Evolutionary conservation across 1,140 invertebrate genomes (phyloP).

Genomic region (Bombus breviceps): DNA sequence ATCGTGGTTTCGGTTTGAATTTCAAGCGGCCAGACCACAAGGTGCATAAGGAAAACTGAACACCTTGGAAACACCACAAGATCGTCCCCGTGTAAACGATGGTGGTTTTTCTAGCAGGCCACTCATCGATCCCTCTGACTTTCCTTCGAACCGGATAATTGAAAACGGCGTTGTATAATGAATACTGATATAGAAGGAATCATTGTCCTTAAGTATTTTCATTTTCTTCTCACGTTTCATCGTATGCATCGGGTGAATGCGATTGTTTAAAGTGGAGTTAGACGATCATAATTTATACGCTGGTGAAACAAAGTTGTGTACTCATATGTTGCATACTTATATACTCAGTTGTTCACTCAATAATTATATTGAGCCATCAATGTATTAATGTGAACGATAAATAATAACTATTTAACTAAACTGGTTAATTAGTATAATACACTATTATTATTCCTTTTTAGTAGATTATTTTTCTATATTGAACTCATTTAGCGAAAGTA

Average conservation of each 20-base stretch:
- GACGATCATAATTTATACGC: not conserved
- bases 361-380: no score
- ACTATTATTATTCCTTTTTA: no score
- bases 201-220: not conserved
- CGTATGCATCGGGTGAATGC: no score
- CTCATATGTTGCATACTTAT: no score
- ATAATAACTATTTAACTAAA: no score
- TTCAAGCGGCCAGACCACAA: constrained; percentile 70
- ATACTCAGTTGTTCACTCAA: no score
- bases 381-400: no score
- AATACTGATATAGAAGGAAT: not conserved
- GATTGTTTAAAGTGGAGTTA: not conserved
- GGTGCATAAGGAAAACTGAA: constrained; percentile 33
- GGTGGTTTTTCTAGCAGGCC: not conserved
- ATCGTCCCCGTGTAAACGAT: constrained; percentile 29
- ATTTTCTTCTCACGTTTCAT: not conserved
- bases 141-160: constrained; percentile 10
- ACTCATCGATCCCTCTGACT: not conserved
- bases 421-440: no score
- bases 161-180: not conserved
- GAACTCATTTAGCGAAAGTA: no score
- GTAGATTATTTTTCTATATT: no score
- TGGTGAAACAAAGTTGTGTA: not conserved
- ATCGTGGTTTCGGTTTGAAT: constrained; percentile 77
- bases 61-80: constrained; percentile 40